Percentiles rank a stretch among this genome's conserved stretches.
These are phyloP conservation scores for Acanthochromis polyacanthus DNA, from an alignment of 2,113 vertebrate species.

Conservation along the genomic window DNA sequence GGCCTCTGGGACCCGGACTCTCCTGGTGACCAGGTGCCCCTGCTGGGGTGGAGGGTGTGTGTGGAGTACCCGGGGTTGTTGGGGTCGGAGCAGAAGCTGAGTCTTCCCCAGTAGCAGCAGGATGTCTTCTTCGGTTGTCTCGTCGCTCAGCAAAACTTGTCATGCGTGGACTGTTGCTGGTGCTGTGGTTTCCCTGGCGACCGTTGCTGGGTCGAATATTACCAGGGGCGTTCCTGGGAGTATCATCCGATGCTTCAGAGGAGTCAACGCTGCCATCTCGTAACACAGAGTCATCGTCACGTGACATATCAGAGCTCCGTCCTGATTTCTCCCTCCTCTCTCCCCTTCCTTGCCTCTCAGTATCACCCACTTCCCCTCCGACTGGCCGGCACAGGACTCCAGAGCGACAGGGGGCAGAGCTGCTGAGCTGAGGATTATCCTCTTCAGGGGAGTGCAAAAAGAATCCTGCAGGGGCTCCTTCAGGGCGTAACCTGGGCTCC, in stretches of 20 bases:
- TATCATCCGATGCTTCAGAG: slow-evolving; percentile 82
- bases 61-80: slow-evolving; percentile 69
- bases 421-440: slow-evolving; percentile 74
- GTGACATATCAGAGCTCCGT: slow-evolving; percentile 61
- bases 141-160: slow-evolving; percentile 89
- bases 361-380: slow-evolving; percentile 48
- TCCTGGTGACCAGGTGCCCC: slow-evolving; percentile 51
- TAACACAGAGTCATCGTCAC: slow-evolving; percentile 83
- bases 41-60: slow-evolving; percentile 67
- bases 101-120: slow-evolving; percentile 74
- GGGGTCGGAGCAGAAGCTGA: slow-evolving; percentile 54
- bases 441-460: slow-evolving; percentile 89
- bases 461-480: slow-evolving; percentile 92
- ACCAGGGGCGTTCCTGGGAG: slow-evolving; percentile 67
- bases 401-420: slow-evolving; percentile 82
- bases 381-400: slow-evolving; percentile 75
- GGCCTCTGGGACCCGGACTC: slow-evolving; percentile 80
- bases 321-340: slow-evolving; percentile 54
- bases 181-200: slow-evolving; percentile 47
- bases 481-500: slow-evolving; percentile 89
- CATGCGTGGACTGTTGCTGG: slow-evolving; percentile 84
- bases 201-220: slow-evolving; percentile 72
- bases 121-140: slow-evolving; percentile 71
- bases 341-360: slow-evolving; percentile 41
- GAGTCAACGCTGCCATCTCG: slow-evolving; percentile 85